phyloP scores from a whole-genome alignment of 1,140 invertebrate species.

The Pachypsylla venusta region DNA sequence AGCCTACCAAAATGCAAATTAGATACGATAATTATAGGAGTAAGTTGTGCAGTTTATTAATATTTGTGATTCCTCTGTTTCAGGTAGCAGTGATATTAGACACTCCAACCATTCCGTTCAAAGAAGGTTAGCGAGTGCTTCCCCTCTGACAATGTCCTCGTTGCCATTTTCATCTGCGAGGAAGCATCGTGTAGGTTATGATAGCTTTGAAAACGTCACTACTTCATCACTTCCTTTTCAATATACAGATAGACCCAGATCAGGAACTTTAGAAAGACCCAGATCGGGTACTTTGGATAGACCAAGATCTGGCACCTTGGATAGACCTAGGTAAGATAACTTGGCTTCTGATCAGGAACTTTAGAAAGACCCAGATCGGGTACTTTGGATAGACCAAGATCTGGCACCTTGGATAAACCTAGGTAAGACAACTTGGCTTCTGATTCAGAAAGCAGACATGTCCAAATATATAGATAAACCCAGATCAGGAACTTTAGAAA shows the following conservation, averaged over 20 bases:
- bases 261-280: conserved; percentile 15
- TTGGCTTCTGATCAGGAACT: too few relatives aligned
- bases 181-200: conserved; percentile 14
- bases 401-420: background rate
- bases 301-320: conserved; percentile 5
- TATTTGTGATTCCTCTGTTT: conserved; percentile 16
- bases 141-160: conserved; percentile 38
- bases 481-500: background rate
- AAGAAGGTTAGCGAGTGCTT: conserved; percentile 34
- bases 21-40: too few relatives aligned
- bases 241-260: conserved; percentile 16
- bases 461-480: too few relatives aligned
- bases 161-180: conserved; percentile 26
- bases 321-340: too few relatives aligned
- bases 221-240: conserved; percentile 14
- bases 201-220: conserved; percentile 14
- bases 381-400: background rate
- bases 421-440: too few relatives aligned
- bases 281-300: background rate
- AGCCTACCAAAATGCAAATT: too few relatives aligned
- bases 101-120: conserved; percentile 32
- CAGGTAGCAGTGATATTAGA: conserved; percentile 43
- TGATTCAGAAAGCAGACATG: too few relatives aligned
- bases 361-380: background rate
- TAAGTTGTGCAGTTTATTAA: too few relatives aligned